Base-by-base conservation (phyloP, 2,888 invertebrate genomes). In the Drosophila prostipennis region DNA sequence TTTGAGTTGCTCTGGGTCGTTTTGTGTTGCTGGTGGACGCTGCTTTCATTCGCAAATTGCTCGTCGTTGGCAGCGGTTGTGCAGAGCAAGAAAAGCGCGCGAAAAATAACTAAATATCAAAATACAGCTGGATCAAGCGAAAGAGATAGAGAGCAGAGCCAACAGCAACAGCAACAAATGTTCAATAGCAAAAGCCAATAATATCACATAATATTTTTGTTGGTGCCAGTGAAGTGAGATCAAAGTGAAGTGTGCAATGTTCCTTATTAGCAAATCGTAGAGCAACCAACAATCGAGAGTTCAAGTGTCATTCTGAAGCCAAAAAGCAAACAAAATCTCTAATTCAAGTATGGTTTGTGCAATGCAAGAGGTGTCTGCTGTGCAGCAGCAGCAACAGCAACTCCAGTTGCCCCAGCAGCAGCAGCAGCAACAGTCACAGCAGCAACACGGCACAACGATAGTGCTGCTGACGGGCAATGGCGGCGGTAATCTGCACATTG, bases 41-140 rank as follows among this genome's bases (percentile, higher is more conserved):
- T 83, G 84, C 83, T 89, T 90, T 92, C 91, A 91, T 91, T 91
- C 92, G 91, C 90, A 90, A 91, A 90, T 90, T 89, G 91, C 89
- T 90, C 91, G 89, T 92, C 91, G 89, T 90, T 87, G 84, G 88
- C 85, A 90, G 84, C 91, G 92, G 91, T 91, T 87, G 89, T 89
- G 32, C 34, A 42, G 58, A 60, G 58, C 46, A 59, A 29, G 65
- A 59, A 53, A 78, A 69, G 65, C 65, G 65, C 65, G 65, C 36
- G 71, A 48, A 60, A 79, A 56, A 39, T 11, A 37, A 32, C 1
- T 29, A 71, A 45, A 42, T 19, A 42, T 5, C 11, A 4, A n/a
- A 72, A 51, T 43, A 52, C 63, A 57, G 37, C 56, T 57, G 55
- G 55, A 57, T 56, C 57, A 54, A 56, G 56, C 52, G 54, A 42